Evolutionary conservation across 1,140 invertebrate genomes (phyloP).

Genomic region (Archegozetes longisetosus): DNA sequence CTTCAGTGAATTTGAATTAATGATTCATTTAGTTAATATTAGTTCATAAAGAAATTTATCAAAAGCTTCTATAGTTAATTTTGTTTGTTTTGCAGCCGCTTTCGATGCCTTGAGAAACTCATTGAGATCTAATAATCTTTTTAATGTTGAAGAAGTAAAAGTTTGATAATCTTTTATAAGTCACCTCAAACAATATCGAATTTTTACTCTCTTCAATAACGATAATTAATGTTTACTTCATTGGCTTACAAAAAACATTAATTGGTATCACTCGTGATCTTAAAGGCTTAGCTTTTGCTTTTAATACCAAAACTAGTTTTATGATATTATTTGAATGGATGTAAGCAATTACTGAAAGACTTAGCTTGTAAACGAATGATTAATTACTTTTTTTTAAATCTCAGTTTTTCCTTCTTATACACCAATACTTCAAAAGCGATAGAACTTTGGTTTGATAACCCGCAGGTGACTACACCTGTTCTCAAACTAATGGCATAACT

Average conservation of each 20-base stretch:
- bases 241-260: constrained; percentile 64
- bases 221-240: constrained; percentile 22
- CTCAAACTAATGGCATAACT: constrained; percentile 89
- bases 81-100: constrained; percentile 45
- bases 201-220: too few species aligned
- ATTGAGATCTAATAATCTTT: constrained; percentile 47
- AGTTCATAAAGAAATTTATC: too few species aligned
- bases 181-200: too few species aligned
- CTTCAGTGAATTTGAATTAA: too few species aligned
- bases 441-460: constrained; percentile 87
- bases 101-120: constrained; percentile 54
- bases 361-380: not conserved
- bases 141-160: constrained; percentile 72
- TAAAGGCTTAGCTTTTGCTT: constrained; percentile 80
- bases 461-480: constrained; percentile 70
- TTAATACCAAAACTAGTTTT: constrained; percentile 89
- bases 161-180: constrained; percentile 22
- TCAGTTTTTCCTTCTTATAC: constrained; percentile 63
- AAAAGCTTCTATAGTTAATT: too few species aligned
- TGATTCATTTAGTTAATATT: too few species aligned
- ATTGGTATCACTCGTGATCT: constrained; percentile 88
- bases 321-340: constrained; percentile 99
- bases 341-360: constrained; percentile 38
- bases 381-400: not conserved
- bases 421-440: constrained; percentile 72